phyloP scores from a whole-genome alignment of 2,888 invertebrate genomes.

The Hydroisotoma schaefferi region DNA sequence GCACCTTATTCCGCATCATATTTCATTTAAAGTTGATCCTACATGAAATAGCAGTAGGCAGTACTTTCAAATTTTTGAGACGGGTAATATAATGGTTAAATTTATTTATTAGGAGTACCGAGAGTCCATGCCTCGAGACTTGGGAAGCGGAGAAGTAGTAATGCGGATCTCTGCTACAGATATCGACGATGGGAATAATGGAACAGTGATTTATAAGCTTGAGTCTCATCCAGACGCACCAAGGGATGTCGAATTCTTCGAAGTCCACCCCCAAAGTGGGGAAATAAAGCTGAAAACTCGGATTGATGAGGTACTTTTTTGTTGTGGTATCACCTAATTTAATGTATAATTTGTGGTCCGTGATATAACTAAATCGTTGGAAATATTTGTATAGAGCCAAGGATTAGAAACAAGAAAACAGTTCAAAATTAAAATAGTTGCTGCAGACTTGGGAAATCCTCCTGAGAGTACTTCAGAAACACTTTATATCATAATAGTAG shows the following conservation, averaged over 20 bases:
- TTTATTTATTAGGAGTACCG: slow-evolving; percentile 63
- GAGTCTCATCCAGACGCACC: slow-evolving; percentile 51
- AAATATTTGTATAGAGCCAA: not conserved
- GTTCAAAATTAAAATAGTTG: slow-evolving; percentile 69
- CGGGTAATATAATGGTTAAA: no score
- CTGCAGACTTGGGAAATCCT: slow-evolving; percentile 70
- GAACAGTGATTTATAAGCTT: slow-evolving; percentile 69
- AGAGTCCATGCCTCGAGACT: slow-evolving; percentile 79
- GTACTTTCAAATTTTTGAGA: no score
- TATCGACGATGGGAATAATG: slow-evolving; percentile 87
- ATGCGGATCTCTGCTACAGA: slow-evolving; percentile 90
- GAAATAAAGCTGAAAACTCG: slow-evolving; percentile 70
- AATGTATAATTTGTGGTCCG: not conserved
- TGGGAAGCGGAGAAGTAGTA: slow-evolving; percentile 67
- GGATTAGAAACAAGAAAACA: slow-evolving; percentile 12
- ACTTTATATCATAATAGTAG: slow-evolving; percentile 78
- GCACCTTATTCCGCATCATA: no score
- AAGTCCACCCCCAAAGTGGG: slow-evolving; percentile 76
- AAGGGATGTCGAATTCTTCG: slow-evolving; percentile 66
- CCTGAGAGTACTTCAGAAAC: slow-evolving; percentile 52
- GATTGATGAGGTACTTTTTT: slow-evolving; percentile 51
- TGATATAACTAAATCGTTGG: no score
- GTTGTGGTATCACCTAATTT: not conserved
- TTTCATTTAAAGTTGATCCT: no score
- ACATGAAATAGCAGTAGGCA: no score